A percentile compares a stretch with the other conserved stretches of the same genome.
Evolutionary conservation across 2,113 vertebrate genomes (phyloP).

Genomic region (Aleadryas rufinucha): DNA sequence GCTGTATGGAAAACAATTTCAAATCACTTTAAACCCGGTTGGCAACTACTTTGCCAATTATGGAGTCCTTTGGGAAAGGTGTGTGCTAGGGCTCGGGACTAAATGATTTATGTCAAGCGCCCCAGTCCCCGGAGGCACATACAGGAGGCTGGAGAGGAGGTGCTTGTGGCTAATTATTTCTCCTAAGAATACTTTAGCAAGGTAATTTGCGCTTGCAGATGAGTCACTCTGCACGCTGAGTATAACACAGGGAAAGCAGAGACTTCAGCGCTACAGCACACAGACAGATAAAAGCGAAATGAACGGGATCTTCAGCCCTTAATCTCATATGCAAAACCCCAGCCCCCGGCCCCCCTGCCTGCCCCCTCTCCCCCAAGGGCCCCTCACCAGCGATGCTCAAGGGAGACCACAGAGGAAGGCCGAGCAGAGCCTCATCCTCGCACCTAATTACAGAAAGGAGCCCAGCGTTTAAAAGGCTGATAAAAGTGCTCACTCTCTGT

Average conservation of each 20-base stretch:
- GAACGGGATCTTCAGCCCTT: slow-evolving; percentile 7
- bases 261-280: slow-evolving; percentile 38
- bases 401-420: neutral
- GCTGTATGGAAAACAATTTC: slow-evolving; percentile 83
- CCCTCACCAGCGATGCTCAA: neutral
- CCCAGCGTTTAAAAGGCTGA: neutral
- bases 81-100: slow-evolving; percentile 75
- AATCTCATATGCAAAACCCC: slow-evolving; percentile 55
- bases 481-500: neutral
- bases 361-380: neutral
- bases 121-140: slow-evolving; percentile 69
- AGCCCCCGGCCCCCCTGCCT: neutral
- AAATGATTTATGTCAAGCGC: slow-evolving; percentile 83
- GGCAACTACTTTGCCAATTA: slow-evolving; percentile 86
- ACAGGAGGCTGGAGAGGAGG: slow-evolving; percentile 71
- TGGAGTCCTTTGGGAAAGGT: slow-evolving; percentile 78
- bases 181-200: slow-evolving; percentile 81
- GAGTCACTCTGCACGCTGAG: slow-evolving; percentile 67
- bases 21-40: slow-evolving; percentile 83
- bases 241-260: slow-evolving; percentile 61
- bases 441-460: neutral
- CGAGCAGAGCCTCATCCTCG: neutral
- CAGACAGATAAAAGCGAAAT: slow-evolving; percentile 60
- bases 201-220: slow-evolving; percentile 81
- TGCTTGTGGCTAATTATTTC: slow-evolving; percentile 81